Conservation (phyloP, 2,797 vertebrate species). For the Cheracebus regulus region DNA sequence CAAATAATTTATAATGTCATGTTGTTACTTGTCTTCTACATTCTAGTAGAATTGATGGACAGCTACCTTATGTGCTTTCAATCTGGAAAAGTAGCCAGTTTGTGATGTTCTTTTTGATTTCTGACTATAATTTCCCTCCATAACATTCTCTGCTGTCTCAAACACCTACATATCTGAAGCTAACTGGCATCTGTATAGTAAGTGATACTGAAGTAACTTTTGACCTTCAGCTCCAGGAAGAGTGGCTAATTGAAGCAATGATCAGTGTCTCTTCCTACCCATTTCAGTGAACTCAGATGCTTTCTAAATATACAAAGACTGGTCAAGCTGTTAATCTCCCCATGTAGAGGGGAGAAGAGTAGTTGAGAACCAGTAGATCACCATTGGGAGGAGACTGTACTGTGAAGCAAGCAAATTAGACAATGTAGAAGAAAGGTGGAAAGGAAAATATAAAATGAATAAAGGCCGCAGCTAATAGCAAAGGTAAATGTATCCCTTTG, state of each 20-base stretch:
- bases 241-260: background rate
- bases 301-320: background rate
- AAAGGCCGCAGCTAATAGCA: background rate
- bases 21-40: background rate
- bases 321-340: background rate
- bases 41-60: background rate
- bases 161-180: background rate
- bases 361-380: background rate
- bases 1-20: background rate
- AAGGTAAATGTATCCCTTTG: background rate
- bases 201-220: background rate
- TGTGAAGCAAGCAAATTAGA: background rate
- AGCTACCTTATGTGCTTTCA: background rate
- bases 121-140: background rate
- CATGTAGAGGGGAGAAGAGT: too few relatives aligned
- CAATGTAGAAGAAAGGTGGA: background rate
- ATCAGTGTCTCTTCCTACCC: background rate
- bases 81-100: background rate
- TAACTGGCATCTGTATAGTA: background rate
- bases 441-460: background rate
- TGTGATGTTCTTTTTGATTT: constrained; percentile 10
- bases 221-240: background rate
- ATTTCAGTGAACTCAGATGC: background rate
- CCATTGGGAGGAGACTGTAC: background rate
- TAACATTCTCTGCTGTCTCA: background rate